These are phyloP conservation scores for Entelurus aequoreus DNA, from an alignment of 2,113 vertebrate genomes.

Conservation along the genomic window DNA sequence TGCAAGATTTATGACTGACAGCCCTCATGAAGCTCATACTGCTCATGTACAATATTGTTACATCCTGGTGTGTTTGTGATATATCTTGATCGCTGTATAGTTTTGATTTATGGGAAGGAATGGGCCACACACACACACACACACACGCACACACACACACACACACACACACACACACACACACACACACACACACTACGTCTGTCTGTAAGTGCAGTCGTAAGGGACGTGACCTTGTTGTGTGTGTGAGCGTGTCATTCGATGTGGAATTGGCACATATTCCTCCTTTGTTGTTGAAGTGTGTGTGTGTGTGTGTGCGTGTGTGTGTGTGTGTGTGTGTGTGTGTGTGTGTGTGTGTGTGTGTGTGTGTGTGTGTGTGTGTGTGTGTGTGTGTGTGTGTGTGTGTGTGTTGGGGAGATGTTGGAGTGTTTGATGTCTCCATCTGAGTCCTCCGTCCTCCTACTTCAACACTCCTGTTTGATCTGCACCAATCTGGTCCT, in stretches of 20 bases:
- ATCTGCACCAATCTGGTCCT: constrained; percentile 66
- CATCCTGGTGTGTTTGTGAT: too few species aligned
- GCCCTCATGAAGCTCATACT: too few species aligned
- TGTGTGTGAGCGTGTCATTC: constrained; percentile 13
- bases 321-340: constrained; percentile 9
- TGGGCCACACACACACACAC: too few species aligned
- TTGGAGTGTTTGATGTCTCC: constrained; percentile 67
- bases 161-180: too few species aligned
- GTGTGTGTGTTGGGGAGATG: constrained; percentile 24
- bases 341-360: constrained; percentile 18
- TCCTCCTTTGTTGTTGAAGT: constrained; percentile 12
- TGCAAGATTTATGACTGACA: too few species aligned
- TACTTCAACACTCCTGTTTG: constrained; percentile 66
- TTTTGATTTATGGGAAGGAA: too few species aligned
- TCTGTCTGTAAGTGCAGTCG: constrained; percentile 13
- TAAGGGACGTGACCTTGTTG: constrained; percentile 12
- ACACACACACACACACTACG: too few species aligned
- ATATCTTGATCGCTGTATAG: too few species aligned
- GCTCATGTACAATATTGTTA: too few species aligned
- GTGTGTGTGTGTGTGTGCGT: constrained; percentile 11
- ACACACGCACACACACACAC: too few species aligned
- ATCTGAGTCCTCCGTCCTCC: constrained; percentile 58
- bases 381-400: constrained; percentile 23
- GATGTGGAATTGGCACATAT: constrained; percentile 5
- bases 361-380: constrained; percentile 21